These are phyloP conservation scores for Sarcophaga variegata DNA, from an alignment of 2,888 invertebrate species.

Conservation along the genomic window DNA sequence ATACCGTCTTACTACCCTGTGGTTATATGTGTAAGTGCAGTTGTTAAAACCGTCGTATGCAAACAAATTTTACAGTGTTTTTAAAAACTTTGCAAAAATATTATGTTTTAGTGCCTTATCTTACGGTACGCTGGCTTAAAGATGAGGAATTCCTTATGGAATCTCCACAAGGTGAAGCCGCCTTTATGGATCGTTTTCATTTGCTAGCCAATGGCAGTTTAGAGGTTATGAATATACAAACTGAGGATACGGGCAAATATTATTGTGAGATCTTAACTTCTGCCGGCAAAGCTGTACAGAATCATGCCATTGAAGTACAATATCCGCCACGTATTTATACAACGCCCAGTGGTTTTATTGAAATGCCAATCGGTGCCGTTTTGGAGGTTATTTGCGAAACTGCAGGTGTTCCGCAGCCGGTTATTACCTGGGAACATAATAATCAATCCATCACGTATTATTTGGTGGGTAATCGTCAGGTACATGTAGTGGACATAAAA, in stretches of 20 bases:
- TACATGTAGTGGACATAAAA: constrained; percentile 79
- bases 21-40: constrained; percentile 86
- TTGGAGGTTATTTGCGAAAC: constrained; percentile 89
- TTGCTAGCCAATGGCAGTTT: constrained; percentile 89
- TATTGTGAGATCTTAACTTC: constrained; percentile 82
- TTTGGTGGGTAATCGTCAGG: constrained; percentile 77
- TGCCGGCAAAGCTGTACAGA: constrained; percentile 82
- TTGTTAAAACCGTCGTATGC: not conserved
- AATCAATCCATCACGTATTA: constrained; percentile 75
- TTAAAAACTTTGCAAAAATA: not conserved
- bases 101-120: constrained; percentile 82
- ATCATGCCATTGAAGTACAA: constrained; percentile 90
- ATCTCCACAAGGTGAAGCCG: constrained; percentile 81
- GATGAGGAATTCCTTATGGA: constrained; percentile 86
- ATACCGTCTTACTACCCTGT: constrained; percentile 90
- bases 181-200: constrained; percentile 83
- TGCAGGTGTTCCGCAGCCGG: constrained; percentile 88
- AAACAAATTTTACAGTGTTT: not conserved
- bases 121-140: constrained; percentile 88
- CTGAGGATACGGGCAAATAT: constrained; percentile 84
- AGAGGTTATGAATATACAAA: constrained; percentile 83
- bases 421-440: constrained; percentile 86
- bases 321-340: constrained; percentile 87
- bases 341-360: constrained; percentile 87
- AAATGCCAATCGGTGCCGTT: constrained; percentile 88